These are phyloP conservation scores for Nibea albiflora DNA, from an alignment of 2,113 vertebrate genomes.

Conservation along the genomic window DNA sequence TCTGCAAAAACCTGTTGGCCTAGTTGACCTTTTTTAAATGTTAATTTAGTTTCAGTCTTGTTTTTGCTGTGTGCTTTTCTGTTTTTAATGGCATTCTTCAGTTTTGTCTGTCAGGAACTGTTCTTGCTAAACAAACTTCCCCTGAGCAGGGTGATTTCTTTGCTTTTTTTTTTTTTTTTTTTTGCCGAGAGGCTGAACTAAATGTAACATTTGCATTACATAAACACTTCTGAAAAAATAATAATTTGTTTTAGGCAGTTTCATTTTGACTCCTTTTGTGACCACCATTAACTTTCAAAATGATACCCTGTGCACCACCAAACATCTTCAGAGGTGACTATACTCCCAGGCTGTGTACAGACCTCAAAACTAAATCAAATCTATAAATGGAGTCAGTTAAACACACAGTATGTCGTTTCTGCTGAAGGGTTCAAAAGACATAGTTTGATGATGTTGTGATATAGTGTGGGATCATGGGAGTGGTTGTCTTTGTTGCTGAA, in stretches of 20 bases:
- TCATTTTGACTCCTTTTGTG: not conserved
- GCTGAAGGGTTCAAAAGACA: too few species aligned
- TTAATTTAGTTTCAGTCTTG: too few species aligned
- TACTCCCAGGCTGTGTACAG: not conserved
- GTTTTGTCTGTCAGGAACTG: not conserved
- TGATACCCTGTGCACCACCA: not conserved
- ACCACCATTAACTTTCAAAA: not conserved
- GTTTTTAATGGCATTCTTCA: not conserved
- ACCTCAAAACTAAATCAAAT: not conserved
- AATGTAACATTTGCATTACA: slow-evolving; percentile 10
- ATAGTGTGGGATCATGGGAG: too few species aligned
- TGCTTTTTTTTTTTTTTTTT: too few species aligned
- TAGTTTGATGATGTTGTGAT: too few species aligned
- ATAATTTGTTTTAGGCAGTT: not conserved
- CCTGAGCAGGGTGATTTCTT: not conserved
- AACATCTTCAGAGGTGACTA: not conserved
- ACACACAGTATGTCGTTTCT: too few species aligned
- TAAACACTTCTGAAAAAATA: slow-evolving; percentile 23
- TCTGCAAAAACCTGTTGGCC: too few species aligned
- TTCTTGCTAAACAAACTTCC: not conserved
- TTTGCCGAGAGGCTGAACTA: not conserved
- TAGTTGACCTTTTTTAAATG: not conserved
- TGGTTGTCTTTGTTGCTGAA: too few species aligned
- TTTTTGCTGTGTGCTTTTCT: not conserved
- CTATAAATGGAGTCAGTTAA: too few species aligned